A percentile compares a stretch with the other conserved stretches of the same genome.
Conservation (phyloP, 2,888 invertebrate genomes). For the Idaea biselata region DNA sequence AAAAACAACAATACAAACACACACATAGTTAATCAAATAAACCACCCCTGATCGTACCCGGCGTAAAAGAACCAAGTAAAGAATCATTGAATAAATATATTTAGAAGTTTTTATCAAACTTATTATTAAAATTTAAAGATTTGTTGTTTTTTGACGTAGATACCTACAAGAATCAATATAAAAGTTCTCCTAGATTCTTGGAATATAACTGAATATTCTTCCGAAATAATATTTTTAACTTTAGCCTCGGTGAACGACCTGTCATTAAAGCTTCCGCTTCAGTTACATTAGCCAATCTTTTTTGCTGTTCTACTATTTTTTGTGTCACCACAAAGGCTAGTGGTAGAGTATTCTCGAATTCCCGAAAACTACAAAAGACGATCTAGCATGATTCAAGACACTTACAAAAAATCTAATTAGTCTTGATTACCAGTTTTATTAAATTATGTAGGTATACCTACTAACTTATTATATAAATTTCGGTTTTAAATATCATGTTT, state of each 20-base stretch:
- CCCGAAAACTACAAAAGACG: conserved; percentile 39
- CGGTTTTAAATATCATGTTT: no score
- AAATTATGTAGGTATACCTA: no score
- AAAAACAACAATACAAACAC: no score
- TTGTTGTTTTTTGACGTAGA: no score
- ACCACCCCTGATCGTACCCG: no score
- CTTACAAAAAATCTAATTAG: not conserved
- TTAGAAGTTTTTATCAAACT: no score
- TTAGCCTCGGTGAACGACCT: conserved; percentile 54
- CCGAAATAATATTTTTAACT: conserved; percentile 1
- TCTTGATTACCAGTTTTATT: no score
- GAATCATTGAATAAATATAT: no score
- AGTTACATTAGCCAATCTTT: conserved; percentile 52
- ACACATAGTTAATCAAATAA: no score
- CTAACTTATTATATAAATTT: no score
- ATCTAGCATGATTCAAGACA: conserved; percentile 52
- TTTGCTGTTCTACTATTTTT: conserved; percentile 50
- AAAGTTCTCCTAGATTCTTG: not conserved
- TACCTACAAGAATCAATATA: not conserved
- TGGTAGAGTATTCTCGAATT: conserved; percentile 51
- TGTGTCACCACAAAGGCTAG: conserved; percentile 39
- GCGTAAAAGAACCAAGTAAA: no score
- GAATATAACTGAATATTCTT: not conserved
- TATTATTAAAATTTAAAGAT: no score
- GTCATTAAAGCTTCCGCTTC: conserved; percentile 47